These are phyloP conservation scores for Oscheius sp. DNA, from an alignment of 2,888 invertebrate genomes.

Conservation along the genomic window DNA sequence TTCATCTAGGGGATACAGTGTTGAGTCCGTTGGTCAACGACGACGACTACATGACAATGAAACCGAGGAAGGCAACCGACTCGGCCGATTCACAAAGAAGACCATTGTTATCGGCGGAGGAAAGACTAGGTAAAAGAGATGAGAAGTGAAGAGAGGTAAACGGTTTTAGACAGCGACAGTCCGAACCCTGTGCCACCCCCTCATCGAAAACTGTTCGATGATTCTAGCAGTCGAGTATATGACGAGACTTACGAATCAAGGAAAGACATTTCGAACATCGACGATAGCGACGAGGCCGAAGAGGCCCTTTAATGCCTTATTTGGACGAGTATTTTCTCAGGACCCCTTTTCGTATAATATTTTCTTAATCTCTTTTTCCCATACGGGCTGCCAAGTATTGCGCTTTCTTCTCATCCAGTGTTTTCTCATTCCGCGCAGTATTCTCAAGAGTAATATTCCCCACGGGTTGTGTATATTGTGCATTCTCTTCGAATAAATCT, in stretches of 20 bases:
- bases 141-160: background rate
- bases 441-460: slow-evolving; percentile 17
- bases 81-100: slow-evolving; percentile 34
- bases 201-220: slow-evolving; percentile 12
- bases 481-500: slow-evolving; percentile 13
- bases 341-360: background rate
- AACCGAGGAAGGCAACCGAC: slow-evolving; percentile 51
- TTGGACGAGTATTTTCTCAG: slow-evolving; percentile 15
- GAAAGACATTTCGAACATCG: slow-evolving; percentile 20
- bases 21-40: slow-evolving; percentile 50
- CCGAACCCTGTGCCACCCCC: slow-evolving; percentile 4
- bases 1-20: slow-evolving; percentile 48
- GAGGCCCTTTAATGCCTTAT: slow-evolving; percentile 20
- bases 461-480: slow-evolving; percentile 22
- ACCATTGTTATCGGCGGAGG: slow-evolving; percentile 29
- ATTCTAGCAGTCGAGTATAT: slow-evolving; percentile 2
- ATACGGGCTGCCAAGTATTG: slow-evolving; percentile 22
- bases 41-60: slow-evolving; percentile 67
- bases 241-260: slow-evolving; percentile 18
- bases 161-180: background rate
- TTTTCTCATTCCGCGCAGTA: slow-evolving; percentile 16
- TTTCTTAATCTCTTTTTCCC: background rate
- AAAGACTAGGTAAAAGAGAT: background rate
- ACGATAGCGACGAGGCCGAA: slow-evolving; percentile 28
- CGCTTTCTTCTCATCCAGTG: slow-evolving; percentile 13